phyloP scores from a whole-genome alignment of 2,888 invertebrate species.

The Parasteatoda lunata region DNA sequence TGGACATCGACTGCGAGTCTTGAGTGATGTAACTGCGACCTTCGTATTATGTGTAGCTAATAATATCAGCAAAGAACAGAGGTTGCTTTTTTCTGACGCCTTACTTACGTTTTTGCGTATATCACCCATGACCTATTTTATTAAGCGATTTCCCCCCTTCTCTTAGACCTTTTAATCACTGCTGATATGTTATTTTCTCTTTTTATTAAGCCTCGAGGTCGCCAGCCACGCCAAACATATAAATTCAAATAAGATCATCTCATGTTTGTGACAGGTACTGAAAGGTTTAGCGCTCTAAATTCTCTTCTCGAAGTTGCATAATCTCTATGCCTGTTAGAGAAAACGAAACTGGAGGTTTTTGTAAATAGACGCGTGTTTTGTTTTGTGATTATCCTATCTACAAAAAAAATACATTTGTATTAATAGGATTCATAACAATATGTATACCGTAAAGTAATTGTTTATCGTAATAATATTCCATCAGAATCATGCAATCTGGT shows the following conservation, averaged over 20 bases:
- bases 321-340: background rate
- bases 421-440: no score
- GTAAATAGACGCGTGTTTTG: no score
- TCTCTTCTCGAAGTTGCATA: background rate
- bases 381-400: no score
- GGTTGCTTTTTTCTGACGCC: slow-evolving; percentile 28
- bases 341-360: background rate
- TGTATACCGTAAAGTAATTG: no score
- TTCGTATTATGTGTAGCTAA: slow-evolving; percentile 31
- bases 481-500: no score
- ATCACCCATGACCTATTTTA: slow-evolving; percentile 50
- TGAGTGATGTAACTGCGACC: slow-evolving; percentile 1
- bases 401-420: no score
- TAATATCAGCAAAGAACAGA: slow-evolving; percentile 9
- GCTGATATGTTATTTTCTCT: background rate
- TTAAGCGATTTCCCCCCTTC: background rate
- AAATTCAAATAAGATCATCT: background rate
- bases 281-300: background rate
- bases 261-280: background rate
- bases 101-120: slow-evolving; percentile 33
- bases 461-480: no score
- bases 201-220: background rate
- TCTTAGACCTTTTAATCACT: background rate
- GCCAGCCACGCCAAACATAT: background rate
- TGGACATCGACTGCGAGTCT: slow-evolving; percentile 18